Evolutionary conservation across 1,140 invertebrate genomes (phyloP).

Genomic region (Pseudomyrmex dendroicus): DNA sequence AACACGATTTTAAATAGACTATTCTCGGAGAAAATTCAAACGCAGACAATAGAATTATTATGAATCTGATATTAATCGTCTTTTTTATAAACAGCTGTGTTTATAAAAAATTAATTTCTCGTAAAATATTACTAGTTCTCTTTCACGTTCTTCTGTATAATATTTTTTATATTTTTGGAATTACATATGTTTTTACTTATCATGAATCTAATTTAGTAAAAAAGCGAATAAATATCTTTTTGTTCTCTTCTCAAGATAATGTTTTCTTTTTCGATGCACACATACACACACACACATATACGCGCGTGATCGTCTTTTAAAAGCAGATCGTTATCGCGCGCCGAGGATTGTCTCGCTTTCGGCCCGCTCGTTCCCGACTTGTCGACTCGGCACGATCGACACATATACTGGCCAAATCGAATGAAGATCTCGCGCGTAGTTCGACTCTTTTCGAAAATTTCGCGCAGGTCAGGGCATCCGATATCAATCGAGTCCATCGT

Average conservation of each 20-base stretch:
- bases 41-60: slow-evolving; percentile 10
- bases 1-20: not conserved
- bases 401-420: slow-evolving; percentile 42
- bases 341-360: not conserved
- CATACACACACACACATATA: not conserved
- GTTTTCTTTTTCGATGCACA: not conserved
- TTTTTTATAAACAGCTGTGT: not conserved
- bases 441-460: slow-evolving; percentile 50
- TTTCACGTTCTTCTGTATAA: no score
- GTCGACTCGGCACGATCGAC: slow-evolving; percentile 23
- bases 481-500: slow-evolving; percentile 74
- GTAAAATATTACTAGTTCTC: no score
- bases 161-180: not conserved
- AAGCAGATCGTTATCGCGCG: slow-evolving; percentile 23
- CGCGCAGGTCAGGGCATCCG: slow-evolving; percentile 33
- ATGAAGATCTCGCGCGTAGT: slow-evolving; percentile 10
- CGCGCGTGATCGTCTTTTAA: slow-evolving; percentile 10
- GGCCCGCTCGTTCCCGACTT: slow-evolving; percentile 7
- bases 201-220: slow-evolving; percentile 1
- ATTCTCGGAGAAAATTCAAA: not conserved
- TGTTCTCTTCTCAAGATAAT: not conserved
- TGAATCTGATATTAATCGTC: slow-evolving; percentile 11
- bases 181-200: slow-evolving; percentile 2
- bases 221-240: not conserved
- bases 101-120: slow-evolving; percentile 7